Evolutionary conservation across 1,140 invertebrate species (phyloP), one percentile per base, ranked within the genome.

Genomic region (Asbolus verrucosus): DNA sequence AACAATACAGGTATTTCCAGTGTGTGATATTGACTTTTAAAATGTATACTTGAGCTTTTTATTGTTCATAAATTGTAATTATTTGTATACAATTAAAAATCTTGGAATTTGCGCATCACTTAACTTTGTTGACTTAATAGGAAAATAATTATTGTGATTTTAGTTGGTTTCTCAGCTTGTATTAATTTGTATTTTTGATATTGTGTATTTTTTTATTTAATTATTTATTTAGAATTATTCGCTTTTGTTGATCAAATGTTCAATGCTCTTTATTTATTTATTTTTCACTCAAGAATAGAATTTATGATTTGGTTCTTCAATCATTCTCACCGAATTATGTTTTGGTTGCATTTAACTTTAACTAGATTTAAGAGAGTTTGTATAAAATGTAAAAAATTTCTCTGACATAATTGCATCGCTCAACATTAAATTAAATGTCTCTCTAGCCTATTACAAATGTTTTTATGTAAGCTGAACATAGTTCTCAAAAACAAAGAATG

Each of bases 401-500:
- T 24, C 18, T 61, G 39, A 38, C 65, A 70, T 67, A 71, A 60
- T 71, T 67, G 60, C 50, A 68, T 67, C 73, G 75, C 74, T 77
- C 75, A 75, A 77, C 73, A 69, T 73, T 27, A 50, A 67, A 62
- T 43, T 65, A 46, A 30, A 43, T 65, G 38, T 65, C 62, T 68
- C 59, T 70, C 60, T 73, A 67, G 63, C 19, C 67, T 66, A 67
- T 63, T 62, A 61, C 65, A 72, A 67, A 63, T 73, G 46, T 71
- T 73, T 75, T 74, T 67, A 60, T 75, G 69, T 77, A 76, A 77
- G 72, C 68, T 76, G 74, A 78, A 76, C 67, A 75, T 76, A 77
- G 73, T 78, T 78, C 76, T 76, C 60, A 77, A 65, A 71, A 73
- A 24, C 67, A 72, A 69, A 72, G 62, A 50, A 65, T 80, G 75